Percentiles rank a stretch among this genome's conserved stretches.
Conservation (phyloP, 2,797 vertebrate species). For the Tokudaia muenninki region DNA sequence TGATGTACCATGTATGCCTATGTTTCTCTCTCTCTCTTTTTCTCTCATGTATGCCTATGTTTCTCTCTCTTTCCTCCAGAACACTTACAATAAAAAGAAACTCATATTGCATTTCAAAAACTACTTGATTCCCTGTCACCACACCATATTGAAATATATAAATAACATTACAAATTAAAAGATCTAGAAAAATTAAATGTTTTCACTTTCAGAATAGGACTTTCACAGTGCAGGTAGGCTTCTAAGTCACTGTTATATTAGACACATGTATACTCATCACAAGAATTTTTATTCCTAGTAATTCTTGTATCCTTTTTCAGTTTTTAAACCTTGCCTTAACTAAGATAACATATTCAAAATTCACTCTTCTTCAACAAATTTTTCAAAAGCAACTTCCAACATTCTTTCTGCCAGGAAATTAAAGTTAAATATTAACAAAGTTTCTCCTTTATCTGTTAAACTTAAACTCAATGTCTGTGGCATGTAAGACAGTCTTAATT, state of each 20-base stretch:
- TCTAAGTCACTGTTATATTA: not conserved
- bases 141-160: not conserved
- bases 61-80: not conserved
- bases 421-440: constrained; percentile 73
- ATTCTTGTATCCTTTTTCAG: not conserved
- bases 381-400: constrained; percentile 50
- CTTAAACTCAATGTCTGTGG: constrained; percentile 45
- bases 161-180: not conserved
- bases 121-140: not conserved
- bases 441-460: constrained; percentile 61
- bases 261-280: not conserved
- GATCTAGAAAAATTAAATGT: not conserved
- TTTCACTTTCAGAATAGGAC: not conserved
- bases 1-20: not conserved
- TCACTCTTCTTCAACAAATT: not conserved
- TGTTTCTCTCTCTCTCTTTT: not conserved
- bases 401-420: constrained; percentile 65
- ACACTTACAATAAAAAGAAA: not conserved
- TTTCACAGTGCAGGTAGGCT: not conserved
- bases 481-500: constrained; percentile 54
- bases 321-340: not conserved
- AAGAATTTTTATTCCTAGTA: not conserved
- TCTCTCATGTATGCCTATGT: not conserved
- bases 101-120: constrained; percentile 32
- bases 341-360: not conserved